Percentiles rank a stretch among this genome's conserved stretches.
Evolutionary conservation across 2,888 invertebrate species (phyloP).

Genomic region (Cephus runcator): DNA sequence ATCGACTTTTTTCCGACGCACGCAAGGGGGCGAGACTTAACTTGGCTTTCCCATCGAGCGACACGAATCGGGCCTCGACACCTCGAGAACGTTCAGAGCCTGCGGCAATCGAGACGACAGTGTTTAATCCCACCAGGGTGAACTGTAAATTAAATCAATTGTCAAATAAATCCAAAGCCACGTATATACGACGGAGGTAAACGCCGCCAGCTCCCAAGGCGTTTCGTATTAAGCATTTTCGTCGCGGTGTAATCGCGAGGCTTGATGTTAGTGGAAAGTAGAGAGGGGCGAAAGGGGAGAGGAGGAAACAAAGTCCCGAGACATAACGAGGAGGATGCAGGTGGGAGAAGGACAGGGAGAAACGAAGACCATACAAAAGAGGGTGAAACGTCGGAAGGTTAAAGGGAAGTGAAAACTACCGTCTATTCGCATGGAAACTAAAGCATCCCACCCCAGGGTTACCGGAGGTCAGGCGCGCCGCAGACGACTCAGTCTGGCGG

Average conservation of each 20-base stretch:
- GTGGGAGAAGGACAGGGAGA: neutral
- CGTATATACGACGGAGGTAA: neutral
- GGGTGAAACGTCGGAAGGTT: neutral
- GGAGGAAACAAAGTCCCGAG: neutral
- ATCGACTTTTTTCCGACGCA: neutral
- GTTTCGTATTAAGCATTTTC: neutral
- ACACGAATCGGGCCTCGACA: neutral
- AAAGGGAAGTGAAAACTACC: neutral
- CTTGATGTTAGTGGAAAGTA: neutral
- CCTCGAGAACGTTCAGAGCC: neutral
- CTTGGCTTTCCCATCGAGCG: neutral
- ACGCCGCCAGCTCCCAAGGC: neutral
- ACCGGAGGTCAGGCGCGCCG: slow-evolving; percentile 26
- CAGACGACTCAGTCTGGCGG: slow-evolving; percentile 2
- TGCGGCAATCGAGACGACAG: neutral
- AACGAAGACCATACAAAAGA: neutral
- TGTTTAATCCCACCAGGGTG: neutral
- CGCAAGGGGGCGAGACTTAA: neutral
- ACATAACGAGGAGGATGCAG: neutral
- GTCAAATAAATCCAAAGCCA: slow-evolving; percentile 13
- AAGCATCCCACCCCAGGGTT: neutral
- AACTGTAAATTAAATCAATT: slow-evolving; percentile 38
- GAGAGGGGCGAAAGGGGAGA: too few relatives aligned
- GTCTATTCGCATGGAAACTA: neutral
- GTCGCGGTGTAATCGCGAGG: neutral